Conservation (phyloP, 1,140 invertebrate genomes). For the Sycobia sp. region DNA sequence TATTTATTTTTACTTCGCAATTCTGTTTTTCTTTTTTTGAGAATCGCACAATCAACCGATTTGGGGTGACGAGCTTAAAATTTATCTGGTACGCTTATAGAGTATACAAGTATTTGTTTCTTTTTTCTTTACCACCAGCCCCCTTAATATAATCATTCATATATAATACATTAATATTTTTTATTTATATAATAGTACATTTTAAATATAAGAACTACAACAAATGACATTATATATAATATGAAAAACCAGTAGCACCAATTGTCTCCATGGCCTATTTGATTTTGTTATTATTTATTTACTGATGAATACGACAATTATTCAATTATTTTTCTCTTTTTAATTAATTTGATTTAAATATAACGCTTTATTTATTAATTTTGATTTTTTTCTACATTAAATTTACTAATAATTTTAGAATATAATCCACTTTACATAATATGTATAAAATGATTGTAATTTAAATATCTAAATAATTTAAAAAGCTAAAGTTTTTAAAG, state of each 20-base stretch:
- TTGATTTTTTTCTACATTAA: too few relatives aligned
- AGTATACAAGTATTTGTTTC: conserved; percentile 48
- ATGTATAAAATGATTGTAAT: conserved; percentile 9
- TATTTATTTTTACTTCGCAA: conserved; percentile 5
- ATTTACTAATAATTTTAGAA: background rate
- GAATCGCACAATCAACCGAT: background rate
- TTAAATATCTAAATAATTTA: background rate
- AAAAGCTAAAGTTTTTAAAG: background rate
- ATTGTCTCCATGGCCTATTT: conserved; percentile 32
- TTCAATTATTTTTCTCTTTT: conserved; percentile 9
- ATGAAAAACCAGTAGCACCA: conserved; percentile 30
- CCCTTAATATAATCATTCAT: conserved; percentile 54
- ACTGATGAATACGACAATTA: conserved; percentile 7
- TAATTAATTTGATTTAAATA: background rate
- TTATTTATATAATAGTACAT: conserved; percentile 32
- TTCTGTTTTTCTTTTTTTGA: background rate
- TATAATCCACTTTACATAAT: too few relatives aligned
- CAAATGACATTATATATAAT: conserved; percentile 26
- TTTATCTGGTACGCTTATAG: conserved; percentile 38
- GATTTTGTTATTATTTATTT: conserved; percentile 9
- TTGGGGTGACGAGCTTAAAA: conserved; percentile 24
- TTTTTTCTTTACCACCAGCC: conserved; percentile 55
- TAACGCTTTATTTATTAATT: background rate
- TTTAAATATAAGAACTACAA: conserved; percentile 28
- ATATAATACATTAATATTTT: conserved; percentile 43